Base-by-base conservation (phyloP, 2,888 invertebrate genomes). In the Harpagoxenus sublaevis region DNA sequence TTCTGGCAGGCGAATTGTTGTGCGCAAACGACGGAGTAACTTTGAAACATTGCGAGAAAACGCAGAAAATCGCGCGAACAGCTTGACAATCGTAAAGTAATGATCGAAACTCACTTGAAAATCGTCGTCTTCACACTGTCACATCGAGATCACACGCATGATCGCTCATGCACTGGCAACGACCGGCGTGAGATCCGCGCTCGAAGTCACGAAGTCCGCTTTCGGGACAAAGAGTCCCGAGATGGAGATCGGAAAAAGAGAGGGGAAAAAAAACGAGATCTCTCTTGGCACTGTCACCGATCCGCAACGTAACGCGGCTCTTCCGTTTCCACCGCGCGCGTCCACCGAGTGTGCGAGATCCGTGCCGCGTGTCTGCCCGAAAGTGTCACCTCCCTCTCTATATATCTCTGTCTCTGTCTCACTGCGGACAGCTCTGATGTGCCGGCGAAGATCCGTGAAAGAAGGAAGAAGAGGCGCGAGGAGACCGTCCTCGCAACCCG, bases 361-460 rank as follows among this genome's bases (percentile, higher is more conserved):
- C 89, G 91, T 90, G 91, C 89, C 91, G 90, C 89, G 84, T 89
- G 91, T 90, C 90, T 89, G 89, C 85, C 90, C 88, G 88, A 90
- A 90, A 91, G 90, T 91, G 91, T 89, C 91, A 89, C 90, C 90
- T 89, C 87, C 91, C 89, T 86, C 89, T 48, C 66, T 48, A 28
- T 18, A 10, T 42, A 23, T 65, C 23, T 42, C 23, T 48, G 28
- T 68, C 28, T 23, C 23, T 10, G 15, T 31, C 60, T n/a, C 62
- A 4, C 85, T 85, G 87, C 81, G 60, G 53, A 65, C 75, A 68
- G 83, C 83, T 84, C 85, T 65, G 74, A 88, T 82, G 87, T 89
- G 88, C 84, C 90, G 90, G 89, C 87, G 90, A 88, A 88, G 90
- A 91, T 91, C 89, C 90, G 91, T 89, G 89, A 90, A 90, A 90